phyloP scores from a whole-genome alignment of 2,888 invertebrate genomes.

The Gisinianus flammeolus region DNA sequence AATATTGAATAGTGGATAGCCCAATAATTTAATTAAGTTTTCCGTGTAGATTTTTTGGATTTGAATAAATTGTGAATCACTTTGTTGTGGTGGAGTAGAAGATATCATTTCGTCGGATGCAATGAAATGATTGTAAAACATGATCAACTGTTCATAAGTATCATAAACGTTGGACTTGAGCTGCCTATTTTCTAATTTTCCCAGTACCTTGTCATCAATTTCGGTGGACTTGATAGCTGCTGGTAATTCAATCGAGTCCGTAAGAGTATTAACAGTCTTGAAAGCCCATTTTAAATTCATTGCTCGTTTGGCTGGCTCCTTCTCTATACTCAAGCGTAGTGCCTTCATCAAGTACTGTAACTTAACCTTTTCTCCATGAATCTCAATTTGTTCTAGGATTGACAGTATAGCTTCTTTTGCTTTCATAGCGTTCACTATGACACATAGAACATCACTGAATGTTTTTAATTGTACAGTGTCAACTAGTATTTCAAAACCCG shows the following conservation, averaged over 20 bases:
- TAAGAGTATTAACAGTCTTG: not conserved
- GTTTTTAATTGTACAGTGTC: not conserved
- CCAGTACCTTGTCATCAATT: not conserved
- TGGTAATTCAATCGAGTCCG: conserved; percentile 3
- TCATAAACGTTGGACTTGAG: not conserved
- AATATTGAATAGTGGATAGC: not conserved
- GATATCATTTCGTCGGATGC: not conserved
- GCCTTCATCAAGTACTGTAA: conserved; percentile 11
- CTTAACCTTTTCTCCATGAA: conserved; percentile 58
- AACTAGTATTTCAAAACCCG: not conserved
- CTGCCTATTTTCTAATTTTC: not conserved
- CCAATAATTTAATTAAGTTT: not conserved
- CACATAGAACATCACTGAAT: conserved; percentile 34
- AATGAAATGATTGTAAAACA: not conserved
- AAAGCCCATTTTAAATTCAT: conserved; percentile 24
- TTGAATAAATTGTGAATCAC: not conserved
- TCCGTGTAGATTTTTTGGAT: not conserved
- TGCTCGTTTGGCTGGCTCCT: conserved; percentile 13
- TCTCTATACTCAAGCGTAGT: not conserved
- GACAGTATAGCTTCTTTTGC: conserved; percentile 48
- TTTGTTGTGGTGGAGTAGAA: not conserved
- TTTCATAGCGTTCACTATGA: conserved; percentile 42
- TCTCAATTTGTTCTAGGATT: conserved; percentile 61
- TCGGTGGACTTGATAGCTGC: not conserved
- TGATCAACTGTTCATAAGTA: not conserved